Base-by-base conservation (phyloP, 2,797 vertebrate genomes). In the Fundulus diaphanus region DNA sequence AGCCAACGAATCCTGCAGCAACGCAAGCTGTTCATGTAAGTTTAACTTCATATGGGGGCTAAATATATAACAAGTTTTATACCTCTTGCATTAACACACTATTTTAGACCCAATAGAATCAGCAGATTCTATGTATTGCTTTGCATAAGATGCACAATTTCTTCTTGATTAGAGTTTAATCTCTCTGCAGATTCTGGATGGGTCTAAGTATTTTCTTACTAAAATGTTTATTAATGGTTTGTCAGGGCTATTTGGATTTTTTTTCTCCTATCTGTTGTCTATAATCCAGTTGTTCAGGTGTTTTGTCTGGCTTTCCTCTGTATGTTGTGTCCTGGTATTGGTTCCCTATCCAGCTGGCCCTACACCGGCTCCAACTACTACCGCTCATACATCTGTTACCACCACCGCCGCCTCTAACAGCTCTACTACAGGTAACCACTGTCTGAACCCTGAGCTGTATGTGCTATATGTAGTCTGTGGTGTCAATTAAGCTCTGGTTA, bases 351-450 rank as follows among this genome's bases (percentile, higher is more conserved):
- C 80, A 85, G 83, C 20, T 83, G 0, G 0, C 63, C 0, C 0
- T 42, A 0, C 0, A 68, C 0, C 0, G 44, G 0, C 7, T 76
- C 0, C 72, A 31, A 0, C 11, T 75, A 0, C 24, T 13, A 0
- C 46, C 57, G 0, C 44, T 67, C 0, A 27, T 54, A 3, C 73
- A 84, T 1, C 78, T 88, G 73, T 56, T 75, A 54, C 54, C 78
- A 44, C 70, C 65, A 48, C 72, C 63, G 13, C 68, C 56, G 2
- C 70, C n/a, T n/a, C n/a, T 88, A 84, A 77, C 61, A 59, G 24
- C 85, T 80, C 24, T 77, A 82, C 79, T 68, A 76, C 92, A 94
- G 94, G 94, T 94, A 94, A 94, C 80, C 40, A 3, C 56, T 68
- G 69, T 35, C 42, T 12, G 12, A 73, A 75, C 13, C 18, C 33